These are phyloP conservation scores for Agriopis marginaria DNA, from an alignment of 2,888 invertebrate genomes.

Conservation along the genomic window DNA sequence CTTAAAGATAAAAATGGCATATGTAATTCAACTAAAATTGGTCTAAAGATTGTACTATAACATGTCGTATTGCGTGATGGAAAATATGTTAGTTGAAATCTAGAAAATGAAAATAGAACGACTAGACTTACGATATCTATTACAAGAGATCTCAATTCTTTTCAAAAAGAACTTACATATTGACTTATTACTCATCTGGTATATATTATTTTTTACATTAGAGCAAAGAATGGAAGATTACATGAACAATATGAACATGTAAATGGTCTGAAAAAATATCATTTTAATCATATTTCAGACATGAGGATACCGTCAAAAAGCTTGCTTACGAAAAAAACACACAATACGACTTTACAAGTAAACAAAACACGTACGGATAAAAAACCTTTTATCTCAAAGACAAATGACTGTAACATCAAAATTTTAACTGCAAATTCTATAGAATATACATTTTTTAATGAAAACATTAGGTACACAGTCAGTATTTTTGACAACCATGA, in stretches of 20 bases:
- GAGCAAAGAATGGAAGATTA: not conserved
- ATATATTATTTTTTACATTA: no score
- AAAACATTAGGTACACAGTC: conserved; percentile 68
- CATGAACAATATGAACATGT: no score
- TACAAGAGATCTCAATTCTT: not conserved
- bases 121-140: not conserved
- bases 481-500: conserved; percentile 65
- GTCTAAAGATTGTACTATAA: conserved; percentile 20
- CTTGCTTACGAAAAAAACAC: conserved; percentile 12
- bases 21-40: conserved; percentile 36
- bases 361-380: conserved; percentile 46
- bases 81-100: not conserved
- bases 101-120: not conserved
- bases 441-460: conserved; percentile 56
- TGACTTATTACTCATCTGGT: not conserved
- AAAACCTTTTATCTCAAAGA: conserved; percentile 64
- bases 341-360: conserved; percentile 39
- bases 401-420: conserved; percentile 65
- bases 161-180: not conserved
- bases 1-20: conserved; percentile 31
- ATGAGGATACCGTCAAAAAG: not conserved
- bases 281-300: not conserved
- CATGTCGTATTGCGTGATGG: conserved; percentile 34
- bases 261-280: no score
- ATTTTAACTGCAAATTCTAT: conserved; percentile 65